Evolutionary conservation across 2,113 vertebrate species (phyloP).

Genomic region (Theropithecus gelada): DNA sequence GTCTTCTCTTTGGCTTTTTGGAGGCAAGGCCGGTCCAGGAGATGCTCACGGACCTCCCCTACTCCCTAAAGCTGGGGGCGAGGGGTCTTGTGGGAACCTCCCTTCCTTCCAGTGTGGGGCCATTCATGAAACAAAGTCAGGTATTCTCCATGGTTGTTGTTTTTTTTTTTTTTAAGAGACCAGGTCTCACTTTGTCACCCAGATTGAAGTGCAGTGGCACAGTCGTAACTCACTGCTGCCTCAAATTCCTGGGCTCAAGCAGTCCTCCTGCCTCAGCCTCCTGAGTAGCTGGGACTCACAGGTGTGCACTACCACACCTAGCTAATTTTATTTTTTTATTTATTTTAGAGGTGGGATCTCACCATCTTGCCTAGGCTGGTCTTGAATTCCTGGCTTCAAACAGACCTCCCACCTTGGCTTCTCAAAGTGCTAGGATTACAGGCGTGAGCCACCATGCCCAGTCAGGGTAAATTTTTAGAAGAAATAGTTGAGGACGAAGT

Average conservation of each 20-base stretch:
- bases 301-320: neutral
- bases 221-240: neutral
- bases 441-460: neutral
- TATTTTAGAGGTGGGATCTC: neutral
- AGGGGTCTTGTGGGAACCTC: neutral
- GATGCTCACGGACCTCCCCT: rapidly evolving
- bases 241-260: neutral
- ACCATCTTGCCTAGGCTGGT: neutral
- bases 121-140: neutral
- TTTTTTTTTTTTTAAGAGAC: neutral
- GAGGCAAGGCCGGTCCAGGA: neutral
- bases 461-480: neutral
- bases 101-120: neutral
- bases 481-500: neutral
- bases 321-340: neutral
- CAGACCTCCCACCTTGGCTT: neutral
- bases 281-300: neutral
- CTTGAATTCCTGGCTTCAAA: neutral
- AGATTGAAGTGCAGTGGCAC: neutral
- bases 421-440: neutral
- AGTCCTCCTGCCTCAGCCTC: neutral
- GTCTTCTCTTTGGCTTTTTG: neutral
- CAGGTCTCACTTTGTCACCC: neutral
- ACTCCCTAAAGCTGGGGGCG: too few species aligned
- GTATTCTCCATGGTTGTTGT: neutral